A percentile compares a stretch with the other conserved stretches of the same genome.
Evolutionary conservation across 1,140 invertebrate species (phyloP).

Genomic region (Lordiphosa stackelbergi): DNA sequence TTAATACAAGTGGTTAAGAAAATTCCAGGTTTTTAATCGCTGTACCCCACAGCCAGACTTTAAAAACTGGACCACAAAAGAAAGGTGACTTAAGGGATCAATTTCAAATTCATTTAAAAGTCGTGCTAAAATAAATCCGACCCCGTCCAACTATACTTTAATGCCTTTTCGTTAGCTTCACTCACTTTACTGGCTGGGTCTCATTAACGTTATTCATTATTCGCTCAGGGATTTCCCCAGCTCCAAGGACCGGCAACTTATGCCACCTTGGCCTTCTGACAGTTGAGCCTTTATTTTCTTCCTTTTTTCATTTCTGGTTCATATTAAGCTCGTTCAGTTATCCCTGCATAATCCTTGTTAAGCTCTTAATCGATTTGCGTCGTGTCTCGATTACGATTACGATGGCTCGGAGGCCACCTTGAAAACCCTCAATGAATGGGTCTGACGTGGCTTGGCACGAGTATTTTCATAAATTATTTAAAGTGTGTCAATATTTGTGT

Average conservation of each 20-base stretch:
- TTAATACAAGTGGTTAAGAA: too few species aligned
- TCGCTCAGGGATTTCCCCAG: too few species aligned
- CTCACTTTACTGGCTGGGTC: too few species aligned
- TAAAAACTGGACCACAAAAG: too few species aligned
- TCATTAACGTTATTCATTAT: too few species aligned
- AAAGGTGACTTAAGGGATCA: too few species aligned
- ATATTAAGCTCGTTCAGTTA: slow-evolving; percentile 44
- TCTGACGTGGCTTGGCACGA: slow-evolving; percentile 15
- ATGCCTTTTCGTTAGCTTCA: too few species aligned
- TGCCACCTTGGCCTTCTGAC: background rate
- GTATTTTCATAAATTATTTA: slow-evolving; percentile 69
- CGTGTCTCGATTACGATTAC: slow-evolving; percentile 10
- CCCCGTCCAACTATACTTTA: too few species aligned
- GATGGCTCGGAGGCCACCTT: slow-evolving; percentile 18
- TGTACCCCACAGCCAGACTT: too few species aligned
- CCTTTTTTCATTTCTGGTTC: slow-evolving; percentile 18
- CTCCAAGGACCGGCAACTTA: background rate
- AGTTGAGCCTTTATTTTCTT: slow-evolving; percentile 4
- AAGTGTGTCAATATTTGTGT: slow-evolving; percentile 56
- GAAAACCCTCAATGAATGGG: slow-evolving; percentile 12
- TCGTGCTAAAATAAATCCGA: too few species aligned
- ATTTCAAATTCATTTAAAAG: too few species aligned
- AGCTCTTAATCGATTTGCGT: slow-evolving; percentile 70
- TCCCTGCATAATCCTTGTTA: slow-evolving; percentile 50
- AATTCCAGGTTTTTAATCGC: too few species aligned